Evolutionary conservation across 2,113 vertebrate genomes (phyloP).

Genomic region (Hippolais icterina): DNA sequence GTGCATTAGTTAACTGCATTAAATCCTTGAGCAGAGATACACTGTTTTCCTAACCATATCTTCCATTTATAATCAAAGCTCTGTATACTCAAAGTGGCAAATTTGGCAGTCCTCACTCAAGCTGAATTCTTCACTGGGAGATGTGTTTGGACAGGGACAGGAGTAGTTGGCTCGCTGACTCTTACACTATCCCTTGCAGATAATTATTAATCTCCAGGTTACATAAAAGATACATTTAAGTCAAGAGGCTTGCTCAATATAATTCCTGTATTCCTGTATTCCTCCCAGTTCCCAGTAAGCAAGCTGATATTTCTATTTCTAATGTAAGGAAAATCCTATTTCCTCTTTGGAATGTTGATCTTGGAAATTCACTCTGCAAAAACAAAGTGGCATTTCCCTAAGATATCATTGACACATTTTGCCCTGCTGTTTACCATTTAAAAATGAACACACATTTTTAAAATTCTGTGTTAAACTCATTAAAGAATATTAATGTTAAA

Average conservation of each 20-base stretch:
- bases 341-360: constrained; percentile 7
- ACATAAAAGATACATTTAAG: neutral
- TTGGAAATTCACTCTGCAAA: neutral
- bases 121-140: constrained; percentile 11
- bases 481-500: neutral
- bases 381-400: neutral
- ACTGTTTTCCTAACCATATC: constrained; percentile 18
- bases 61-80: constrained; percentile 41
- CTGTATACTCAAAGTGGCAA: neutral
- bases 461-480: neutral
- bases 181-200: neutral
- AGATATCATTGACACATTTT: neutral
- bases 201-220: neutral
- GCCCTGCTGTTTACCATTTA: neutral
- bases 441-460: neutral
- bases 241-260: neutral
- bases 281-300: neutral
- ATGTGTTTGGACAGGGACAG: constrained; percentile 11
- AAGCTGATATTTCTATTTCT: neutral
- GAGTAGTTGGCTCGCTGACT: neutral
- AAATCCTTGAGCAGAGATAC: constrained; percentile 7
- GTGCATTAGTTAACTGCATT: constrained; percentile 49
- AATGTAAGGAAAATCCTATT: neutral
- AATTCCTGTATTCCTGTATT: neutral
- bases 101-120: constrained; percentile 20